Percentiles rank a stretch among this genome's conserved stretches.
These are phyloP conservation scores for Pseudanteris insignis DNA, from an alignment of 2,888 invertebrate species.

Conservation along the genomic window DNA sequence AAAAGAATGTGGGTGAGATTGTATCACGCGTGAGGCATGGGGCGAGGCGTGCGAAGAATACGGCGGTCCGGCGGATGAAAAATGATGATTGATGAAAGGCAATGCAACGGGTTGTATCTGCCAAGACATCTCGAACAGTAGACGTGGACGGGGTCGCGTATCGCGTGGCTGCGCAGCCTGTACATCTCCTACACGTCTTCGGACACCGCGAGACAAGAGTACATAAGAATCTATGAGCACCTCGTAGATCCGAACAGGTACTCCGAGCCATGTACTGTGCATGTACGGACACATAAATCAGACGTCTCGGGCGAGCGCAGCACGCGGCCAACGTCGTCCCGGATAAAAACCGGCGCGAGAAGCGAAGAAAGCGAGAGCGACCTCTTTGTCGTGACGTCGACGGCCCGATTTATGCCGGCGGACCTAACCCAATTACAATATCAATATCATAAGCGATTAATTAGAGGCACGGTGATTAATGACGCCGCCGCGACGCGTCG, in stretches of 20 bases:
- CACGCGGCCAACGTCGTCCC: constrained; percentile 17
- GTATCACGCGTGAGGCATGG: no score
- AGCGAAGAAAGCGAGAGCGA: constrained; percentile 30
- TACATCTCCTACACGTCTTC: constrained; percentile 38
- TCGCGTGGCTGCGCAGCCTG: constrained; percentile 35
- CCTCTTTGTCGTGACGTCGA: constrained; percentile 24
- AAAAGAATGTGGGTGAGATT: neutral
- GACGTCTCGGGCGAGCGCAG: constrained; percentile 18
- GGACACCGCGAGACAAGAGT: constrained; percentile 39
- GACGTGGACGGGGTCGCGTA: constrained; percentile 37
- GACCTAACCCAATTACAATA: constrained; percentile 51
- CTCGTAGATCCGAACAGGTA: constrained; percentile 37
- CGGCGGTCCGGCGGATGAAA: constrained; percentile 1
- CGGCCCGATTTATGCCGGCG: constrained; percentile 28
- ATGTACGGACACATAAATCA: constrained; percentile 37
- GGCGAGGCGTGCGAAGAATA: neutral
- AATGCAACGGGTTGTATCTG: constrained; percentile 16
- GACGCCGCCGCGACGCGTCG: constrained; percentile 35
- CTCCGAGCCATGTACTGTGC: constrained; percentile 29
- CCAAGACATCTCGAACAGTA: constrained; percentile 32
- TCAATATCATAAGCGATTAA: constrained; percentile 54
- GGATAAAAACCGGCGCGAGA: constrained; percentile 20
- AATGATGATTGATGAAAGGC: constrained; percentile 33
- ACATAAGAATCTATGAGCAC: constrained; percentile 42
- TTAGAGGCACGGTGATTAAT: constrained; percentile 55